Evolutionary conservation across 2,888 invertebrate species (phyloP).

Genomic region (Habroteleia sp.): DNA sequence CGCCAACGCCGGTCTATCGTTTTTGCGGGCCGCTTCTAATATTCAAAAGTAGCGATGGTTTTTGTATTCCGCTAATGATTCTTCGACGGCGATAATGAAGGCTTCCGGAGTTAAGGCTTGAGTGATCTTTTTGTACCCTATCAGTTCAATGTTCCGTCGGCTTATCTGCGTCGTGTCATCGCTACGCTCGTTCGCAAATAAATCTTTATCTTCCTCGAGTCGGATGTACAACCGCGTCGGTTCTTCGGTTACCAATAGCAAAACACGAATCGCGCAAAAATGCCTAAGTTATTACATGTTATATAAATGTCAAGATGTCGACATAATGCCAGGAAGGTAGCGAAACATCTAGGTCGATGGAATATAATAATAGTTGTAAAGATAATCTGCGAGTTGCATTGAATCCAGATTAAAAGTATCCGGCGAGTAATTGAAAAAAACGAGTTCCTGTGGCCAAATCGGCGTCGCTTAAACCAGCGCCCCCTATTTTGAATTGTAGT

Average conservation of each 20-base stretch:
- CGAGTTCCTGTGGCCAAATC: no score
- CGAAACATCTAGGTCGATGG: conserved; percentile 38
- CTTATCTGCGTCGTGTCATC: conserved; percentile 47
- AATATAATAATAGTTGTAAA: conserved; percentile 40
- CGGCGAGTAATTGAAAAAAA: conserved; percentile 26
- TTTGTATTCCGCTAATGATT: neutral
- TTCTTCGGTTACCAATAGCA: conserved; percentile 32
- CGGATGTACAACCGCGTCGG: conserved; percentile 42
- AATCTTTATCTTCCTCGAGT: conserved; percentile 49
- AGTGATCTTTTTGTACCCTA: neutral
- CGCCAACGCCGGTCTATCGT: neutral
- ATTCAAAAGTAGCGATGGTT: conserved; percentile 8
- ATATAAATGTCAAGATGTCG: conserved; percentile 47
- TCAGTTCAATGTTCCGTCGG: neutral
- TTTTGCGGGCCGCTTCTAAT: conserved; percentile 15
- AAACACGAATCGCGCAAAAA: conserved; percentile 12
- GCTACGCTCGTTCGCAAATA: conserved; percentile 29
- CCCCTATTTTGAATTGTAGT: no score
- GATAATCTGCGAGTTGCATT: conserved; percentile 35
- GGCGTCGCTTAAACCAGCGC: no score
- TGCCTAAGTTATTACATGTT: conserved; percentile 44
- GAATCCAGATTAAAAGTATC: conserved; percentile 34
- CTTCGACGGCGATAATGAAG: conserved; percentile 24
- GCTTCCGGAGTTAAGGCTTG: conserved; percentile 21
- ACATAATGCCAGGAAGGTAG: conserved; percentile 23